A percentile compares a stretch with the other conserved stretches of the same genome.
phyloP scores from a whole-genome alignment of 2,888 invertebrate genomes.

The Agonopterix subpropinquella region DNA sequence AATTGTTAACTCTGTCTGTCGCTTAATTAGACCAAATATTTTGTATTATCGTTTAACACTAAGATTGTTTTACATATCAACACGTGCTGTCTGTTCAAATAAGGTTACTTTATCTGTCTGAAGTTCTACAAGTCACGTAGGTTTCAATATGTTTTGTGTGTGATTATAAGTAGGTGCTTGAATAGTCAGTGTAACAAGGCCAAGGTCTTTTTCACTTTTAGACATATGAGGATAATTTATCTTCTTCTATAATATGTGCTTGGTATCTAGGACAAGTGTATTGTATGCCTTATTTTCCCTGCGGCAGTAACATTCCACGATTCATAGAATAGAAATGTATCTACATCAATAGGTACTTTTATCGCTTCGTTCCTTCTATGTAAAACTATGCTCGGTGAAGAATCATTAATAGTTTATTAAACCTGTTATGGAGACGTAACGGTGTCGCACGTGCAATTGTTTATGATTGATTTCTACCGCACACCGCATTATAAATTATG shows the following conservation, averaged over 20 bases:
- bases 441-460: conserved; percentile 12
- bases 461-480: conserved; percentile 9
- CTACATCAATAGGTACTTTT: too few relatives aligned
- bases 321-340: too few relatives aligned
- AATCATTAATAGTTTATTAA: conserved; percentile 4
- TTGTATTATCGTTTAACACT: not conserved
- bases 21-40: conserved; percentile 1
- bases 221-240: too few relatives aligned
- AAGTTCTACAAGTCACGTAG: conserved; percentile 20
- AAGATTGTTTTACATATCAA: not conserved
- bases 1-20: conserved; percentile 2
- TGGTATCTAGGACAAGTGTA: too few relatives aligned
- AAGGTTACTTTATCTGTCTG: conserved; percentile 7
- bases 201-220: too few relatives aligned
- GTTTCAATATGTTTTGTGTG: not conserved
- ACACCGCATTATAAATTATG: not conserved
- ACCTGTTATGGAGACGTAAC: not conserved
- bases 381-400: not conserved
- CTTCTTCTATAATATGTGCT: too few relatives aligned
- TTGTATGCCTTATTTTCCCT: too few relatives aligned
- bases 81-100: conserved; percentile 4
- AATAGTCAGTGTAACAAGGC: too few relatives aligned
- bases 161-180: too few relatives aligned
- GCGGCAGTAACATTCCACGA: too few relatives aligned
- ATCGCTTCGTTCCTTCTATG: too few relatives aligned